Percentiles rank a stretch among this genome's conserved stretches.
Evolutionary conservation across 2,797 vertebrate species (phyloP).

Genomic region (Cirrhinus molitorella): DNA sequence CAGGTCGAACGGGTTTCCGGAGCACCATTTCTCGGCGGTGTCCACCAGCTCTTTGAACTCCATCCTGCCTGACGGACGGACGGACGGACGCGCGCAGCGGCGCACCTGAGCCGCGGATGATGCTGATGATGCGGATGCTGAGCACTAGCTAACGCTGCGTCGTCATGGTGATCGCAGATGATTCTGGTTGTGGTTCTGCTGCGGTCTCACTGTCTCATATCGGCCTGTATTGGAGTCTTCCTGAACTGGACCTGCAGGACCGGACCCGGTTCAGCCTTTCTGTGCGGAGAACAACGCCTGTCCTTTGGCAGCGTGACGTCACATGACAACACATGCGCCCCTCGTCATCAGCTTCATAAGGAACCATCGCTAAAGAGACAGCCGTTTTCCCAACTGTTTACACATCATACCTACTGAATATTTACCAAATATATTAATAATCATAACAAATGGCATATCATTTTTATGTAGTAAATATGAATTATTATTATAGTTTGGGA

Average conservation of each 20-base stretch:
- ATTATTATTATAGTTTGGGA: too few species aligned
- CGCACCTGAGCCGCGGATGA: conserved; percentile 68
- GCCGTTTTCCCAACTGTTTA: not conserved
- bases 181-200: conserved; percentile 22
- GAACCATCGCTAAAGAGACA: conserved; percentile 26
- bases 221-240: conserved; percentile 52
- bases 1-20: conserved; percentile 94
- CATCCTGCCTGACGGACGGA: conserved; percentile 77
- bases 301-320: conserved; percentile 77
- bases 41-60: conserved; percentile 97
- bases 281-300: conserved; percentile 63
- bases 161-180: conserved; percentile 68
- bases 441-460: not conserved
- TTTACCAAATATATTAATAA: not conserved
- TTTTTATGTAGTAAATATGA: not conserved
- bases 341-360: conserved; percentile 5
- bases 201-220: conserved; percentile 64
- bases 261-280: conserved; percentile 12
- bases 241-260: conserved; percentile 11
- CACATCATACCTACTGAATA: not conserved
- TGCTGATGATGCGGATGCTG: conserved; percentile 74
- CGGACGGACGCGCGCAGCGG: conserved; percentile 23
- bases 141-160: conserved; percentile 63
- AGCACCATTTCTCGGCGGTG: conserved; percentile 95
- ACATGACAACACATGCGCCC: conserved; percentile 56